phyloP scores from a whole-genome alignment of 2,113 vertebrate genomes.

The Tamias sibiricus region DNA sequence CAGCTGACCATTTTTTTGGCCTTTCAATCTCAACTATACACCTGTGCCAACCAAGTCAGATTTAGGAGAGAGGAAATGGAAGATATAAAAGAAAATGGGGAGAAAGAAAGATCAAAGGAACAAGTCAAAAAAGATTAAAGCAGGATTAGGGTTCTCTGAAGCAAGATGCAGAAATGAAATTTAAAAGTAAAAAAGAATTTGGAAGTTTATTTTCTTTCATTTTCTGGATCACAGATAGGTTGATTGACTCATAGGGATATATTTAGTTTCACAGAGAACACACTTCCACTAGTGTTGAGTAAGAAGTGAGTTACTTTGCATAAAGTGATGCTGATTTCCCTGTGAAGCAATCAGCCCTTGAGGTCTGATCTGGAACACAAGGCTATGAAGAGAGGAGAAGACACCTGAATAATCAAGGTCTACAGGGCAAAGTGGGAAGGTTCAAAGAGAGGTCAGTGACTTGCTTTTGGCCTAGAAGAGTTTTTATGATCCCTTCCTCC shows the following conservation, averaged over 20 bases:
- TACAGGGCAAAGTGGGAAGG: background rate
- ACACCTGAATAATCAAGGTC: background rate
- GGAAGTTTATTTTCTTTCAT: background rate
- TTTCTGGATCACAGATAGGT: background rate
- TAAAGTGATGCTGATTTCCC: background rate
- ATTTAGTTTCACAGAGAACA: background rate
- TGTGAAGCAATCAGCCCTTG: background rate
- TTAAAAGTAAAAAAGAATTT: background rate
- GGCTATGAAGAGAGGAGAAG: background rate
- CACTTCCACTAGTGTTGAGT: background rate
- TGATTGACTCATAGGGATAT: background rate
- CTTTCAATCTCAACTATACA: background rate
- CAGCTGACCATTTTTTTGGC: background rate
- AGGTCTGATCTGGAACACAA: background rate
- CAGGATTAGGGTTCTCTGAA: background rate
- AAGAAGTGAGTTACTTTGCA: background rate
- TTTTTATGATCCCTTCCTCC: background rate
- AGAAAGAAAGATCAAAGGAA: background rate
- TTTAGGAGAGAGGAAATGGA: background rate
- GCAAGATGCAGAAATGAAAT: background rate
- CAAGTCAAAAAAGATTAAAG: background rate
- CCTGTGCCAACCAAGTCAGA: background rate
- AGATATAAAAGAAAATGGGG: background rate
- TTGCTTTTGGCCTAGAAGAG: background rate
- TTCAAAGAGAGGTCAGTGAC: background rate